Percentiles rank a stretch among this genome's conserved stretches.
Conservation (phyloP, 2,113 vertebrate species). For the Caranx ignobilis region DNA sequence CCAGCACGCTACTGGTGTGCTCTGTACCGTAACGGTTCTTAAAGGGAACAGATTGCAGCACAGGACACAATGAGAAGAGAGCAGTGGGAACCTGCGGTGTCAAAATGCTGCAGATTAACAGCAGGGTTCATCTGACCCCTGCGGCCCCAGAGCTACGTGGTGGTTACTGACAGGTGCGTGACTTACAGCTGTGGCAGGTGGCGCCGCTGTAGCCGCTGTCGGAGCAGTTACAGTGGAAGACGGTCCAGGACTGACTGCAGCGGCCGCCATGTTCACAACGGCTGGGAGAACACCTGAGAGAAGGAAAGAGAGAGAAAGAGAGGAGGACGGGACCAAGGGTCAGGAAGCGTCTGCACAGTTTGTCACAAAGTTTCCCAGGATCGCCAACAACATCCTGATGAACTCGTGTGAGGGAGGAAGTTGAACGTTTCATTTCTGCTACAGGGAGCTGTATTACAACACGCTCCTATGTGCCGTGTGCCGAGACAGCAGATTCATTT, state of each 20-base stretch:
- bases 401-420: slow-evolving; percentile 1
- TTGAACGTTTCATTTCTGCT: neutral
- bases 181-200: slow-evolving; percentile 91
- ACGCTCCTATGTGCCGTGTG: neutral
- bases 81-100: neutral
- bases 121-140: neutral
- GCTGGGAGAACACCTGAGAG: slow-evolving; percentile 90
- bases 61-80: neutral
- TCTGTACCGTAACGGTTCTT: neutral
- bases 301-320: neutral
- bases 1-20: neutral
- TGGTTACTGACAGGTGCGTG: neutral
- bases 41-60: neutral
- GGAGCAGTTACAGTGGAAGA: slow-evolving; percentile 92
- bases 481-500: slow-evolving; percentile 20
- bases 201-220: slow-evolving; percentile 91
- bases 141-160: neutral
- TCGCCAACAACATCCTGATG: neutral
- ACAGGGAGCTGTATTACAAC: neutral
- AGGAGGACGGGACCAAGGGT: neutral
- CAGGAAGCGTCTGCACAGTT: neutral
- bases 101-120: no score
- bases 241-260: slow-evolving; percentile 93
- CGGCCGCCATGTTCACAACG: slow-evolving; percentile 93
- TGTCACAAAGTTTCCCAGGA: neutral